Evolutionary conservation across 2,888 invertebrate species (phyloP).

Genomic region (Drosophila leonis): DNA sequence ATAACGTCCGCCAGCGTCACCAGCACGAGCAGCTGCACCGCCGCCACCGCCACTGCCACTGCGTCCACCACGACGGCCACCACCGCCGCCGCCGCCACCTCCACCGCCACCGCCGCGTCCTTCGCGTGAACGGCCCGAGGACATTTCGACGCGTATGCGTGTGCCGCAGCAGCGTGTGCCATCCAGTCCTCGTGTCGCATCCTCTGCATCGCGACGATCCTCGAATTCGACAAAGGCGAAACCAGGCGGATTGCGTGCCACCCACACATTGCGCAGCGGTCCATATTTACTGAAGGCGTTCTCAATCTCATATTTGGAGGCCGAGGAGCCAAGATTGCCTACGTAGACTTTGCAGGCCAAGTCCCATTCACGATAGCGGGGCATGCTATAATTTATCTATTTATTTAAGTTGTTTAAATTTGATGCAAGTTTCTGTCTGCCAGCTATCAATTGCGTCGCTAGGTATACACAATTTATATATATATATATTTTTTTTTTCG

Average conservation of each 20-base stretch:
- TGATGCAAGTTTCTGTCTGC: constrained; percentile 2
- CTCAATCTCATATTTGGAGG: constrained; percentile 94
- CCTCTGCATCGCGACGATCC: constrained; percentile 93
- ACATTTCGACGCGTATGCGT: constrained; percentile 96
- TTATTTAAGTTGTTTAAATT: background rate
- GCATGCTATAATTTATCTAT: constrained; percentile 69
- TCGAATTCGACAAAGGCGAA: constrained; percentile 96
- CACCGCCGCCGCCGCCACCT: constrained; percentile 86
- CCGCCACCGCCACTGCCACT: constrained; percentile 83
- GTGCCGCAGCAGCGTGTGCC: constrained; percentile 95
- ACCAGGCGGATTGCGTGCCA: constrained; percentile 95
- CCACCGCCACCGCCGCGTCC: constrained; percentile 87
- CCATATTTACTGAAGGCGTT: constrained; percentile 94
- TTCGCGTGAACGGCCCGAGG: constrained; percentile 92
- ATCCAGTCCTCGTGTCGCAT: constrained; percentile 92
- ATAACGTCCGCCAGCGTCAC: constrained; percentile 82
- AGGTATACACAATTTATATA: constrained; percentile 49
- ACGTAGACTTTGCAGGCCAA: constrained; percentile 95
- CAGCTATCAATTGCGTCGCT: constrained; percentile 50
- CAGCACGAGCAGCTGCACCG: constrained; percentile 76
- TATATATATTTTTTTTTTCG: constrained; percentile 9
- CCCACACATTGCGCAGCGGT: constrained; percentile 94
- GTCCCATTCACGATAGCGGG: constrained; percentile 90
- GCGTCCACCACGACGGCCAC: constrained; percentile 86
- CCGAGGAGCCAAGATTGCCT: constrained; percentile 94